Percentiles rank a stretch among this genome's conserved stretches.
These are phyloP conservation scores for Andrena bicolor DNA, from an alignment of 2,888 invertebrate species.

Conservation along the genomic window DNA sequence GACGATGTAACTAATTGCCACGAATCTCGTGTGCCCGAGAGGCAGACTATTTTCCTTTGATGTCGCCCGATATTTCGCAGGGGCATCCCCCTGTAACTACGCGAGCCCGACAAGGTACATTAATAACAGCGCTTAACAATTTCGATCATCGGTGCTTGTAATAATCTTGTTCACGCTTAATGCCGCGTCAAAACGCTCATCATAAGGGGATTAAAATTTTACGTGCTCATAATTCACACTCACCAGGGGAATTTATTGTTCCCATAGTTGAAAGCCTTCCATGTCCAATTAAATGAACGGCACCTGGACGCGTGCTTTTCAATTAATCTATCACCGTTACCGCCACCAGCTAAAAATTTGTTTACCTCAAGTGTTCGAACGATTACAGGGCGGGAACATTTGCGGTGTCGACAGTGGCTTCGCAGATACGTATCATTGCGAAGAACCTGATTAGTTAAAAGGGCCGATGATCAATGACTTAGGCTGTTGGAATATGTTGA, in stretches of 20 bases:
- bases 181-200: constrained; percentile 57
- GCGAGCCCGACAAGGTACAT: constrained; percentile 32
- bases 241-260: constrained; percentile 39
- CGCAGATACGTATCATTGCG: too few species aligned
- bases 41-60: constrained; percentile 29
- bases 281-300: constrained; percentile 42
- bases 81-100: not conserved
- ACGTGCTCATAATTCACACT: constrained; percentile 47
- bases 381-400: not conserved
- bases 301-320: constrained; percentile 15
- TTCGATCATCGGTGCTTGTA: constrained; percentile 58
- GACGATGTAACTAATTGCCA: not conserved
- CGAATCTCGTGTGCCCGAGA: not conserved
- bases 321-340: constrained; percentile 22
- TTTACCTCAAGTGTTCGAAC: not conserved
- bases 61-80: constrained; percentile 12
- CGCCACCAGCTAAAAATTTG: constrained; percentile 17
- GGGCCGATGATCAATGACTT: too few species aligned
- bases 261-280: constrained; percentile 34
- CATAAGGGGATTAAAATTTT: constrained; percentile 61
- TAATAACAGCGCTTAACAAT: constrained; percentile 63
- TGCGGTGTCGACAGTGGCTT: not conserved
- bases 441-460: too few species aligned
- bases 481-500: too few species aligned
- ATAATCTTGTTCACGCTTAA: constrained; percentile 62